Conservation (phyloP, 1,140 invertebrate genomes). For the Holcopasites calliopsidis region DNA sequence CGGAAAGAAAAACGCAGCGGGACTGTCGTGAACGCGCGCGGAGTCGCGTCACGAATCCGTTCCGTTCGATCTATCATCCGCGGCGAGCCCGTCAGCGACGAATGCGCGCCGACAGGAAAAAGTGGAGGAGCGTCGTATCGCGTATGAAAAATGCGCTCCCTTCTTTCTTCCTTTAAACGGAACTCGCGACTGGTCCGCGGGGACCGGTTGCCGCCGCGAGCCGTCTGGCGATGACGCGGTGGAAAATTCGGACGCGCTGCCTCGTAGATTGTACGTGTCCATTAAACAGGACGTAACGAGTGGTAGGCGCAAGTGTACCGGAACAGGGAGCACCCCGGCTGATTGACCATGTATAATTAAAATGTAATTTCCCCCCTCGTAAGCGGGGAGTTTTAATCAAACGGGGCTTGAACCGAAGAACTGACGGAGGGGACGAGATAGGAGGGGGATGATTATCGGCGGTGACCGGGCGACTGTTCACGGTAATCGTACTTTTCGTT, state of each 20-base stretch:
- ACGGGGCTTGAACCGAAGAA: conserved; percentile 18
- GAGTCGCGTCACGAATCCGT: conserved; percentile 64
- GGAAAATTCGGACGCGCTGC: conserved; percentile 26
- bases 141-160: conserved; percentile 10
- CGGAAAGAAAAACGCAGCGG: conserved; percentile 36
- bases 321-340: neutral
- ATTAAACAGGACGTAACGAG: conserved; percentile 47
- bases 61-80: conserved; percentile 63
- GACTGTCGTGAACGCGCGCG: conserved; percentile 40
- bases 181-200: neutral
- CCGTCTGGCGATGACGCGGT: neutral
- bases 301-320: neutral
- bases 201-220: neutral
- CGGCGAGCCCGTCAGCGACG: conserved; percentile 46
- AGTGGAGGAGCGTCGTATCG: neutral
- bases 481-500: neutral
- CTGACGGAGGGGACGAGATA: neutral
- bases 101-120: conserved; percentile 1
- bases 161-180: conserved; percentile 2
- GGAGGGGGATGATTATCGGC: conserved; percentile 20
- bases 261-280: conserved; percentile 18
- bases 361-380: conserved; percentile 42
- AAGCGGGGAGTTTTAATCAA: conserved; percentile 37
- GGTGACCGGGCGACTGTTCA: neutral
- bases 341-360: conserved; percentile 55